Evolutionary conservation across 30 jellyfish, hydroid and myxozoan species (phyloP).

Genomic region (Mastigias papua): DNA sequence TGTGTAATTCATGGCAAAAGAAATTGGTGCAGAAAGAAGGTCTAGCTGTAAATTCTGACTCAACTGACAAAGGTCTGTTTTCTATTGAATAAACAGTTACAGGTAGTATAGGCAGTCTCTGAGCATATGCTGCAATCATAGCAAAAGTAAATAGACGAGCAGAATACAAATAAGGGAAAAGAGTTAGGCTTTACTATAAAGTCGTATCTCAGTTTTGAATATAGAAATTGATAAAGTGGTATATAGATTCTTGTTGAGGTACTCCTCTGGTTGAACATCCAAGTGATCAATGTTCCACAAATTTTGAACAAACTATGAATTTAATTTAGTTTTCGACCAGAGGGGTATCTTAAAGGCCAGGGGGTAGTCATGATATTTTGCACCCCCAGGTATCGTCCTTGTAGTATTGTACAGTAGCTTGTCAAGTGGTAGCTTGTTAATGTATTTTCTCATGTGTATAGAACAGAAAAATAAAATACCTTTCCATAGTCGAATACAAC

Average conservation of each 20-base stretch:
- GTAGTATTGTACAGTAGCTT: slow-evolving; percentile 12
- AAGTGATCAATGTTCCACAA: neutral
- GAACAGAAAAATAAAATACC: slow-evolving; percentile 51
- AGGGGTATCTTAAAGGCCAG: neutral
- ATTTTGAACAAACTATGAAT: neutral
- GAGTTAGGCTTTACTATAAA: too few species aligned
- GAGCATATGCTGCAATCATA: too few species aligned
- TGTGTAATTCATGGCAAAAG: too few species aligned
- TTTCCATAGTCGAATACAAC: slow-evolving; percentile 94
- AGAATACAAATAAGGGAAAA: too few species aligned
- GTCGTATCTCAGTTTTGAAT: too few species aligned
- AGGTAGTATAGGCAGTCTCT: too few species aligned
- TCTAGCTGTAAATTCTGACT: too few species aligned
- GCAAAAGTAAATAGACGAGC: too few species aligned
- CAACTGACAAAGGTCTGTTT: too few species aligned
- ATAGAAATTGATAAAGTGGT: too few species aligned
- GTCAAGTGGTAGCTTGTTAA: neutral
- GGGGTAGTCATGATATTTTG: slow-evolving; percentile 32
- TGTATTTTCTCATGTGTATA: neutral
- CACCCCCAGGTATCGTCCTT: slow-evolving; percentile 16
- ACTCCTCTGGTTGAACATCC: neutral
- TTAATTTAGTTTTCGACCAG: neutral
- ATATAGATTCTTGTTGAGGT: neutral
- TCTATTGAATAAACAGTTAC: too few species aligned
- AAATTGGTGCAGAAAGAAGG: too few species aligned